Percentiles rank a stretch among this genome's conserved stretches.
Evolutionary conservation across 1,140 invertebrate species (phyloP).

Genomic region (Pectinophora gossypiella): DNA sequence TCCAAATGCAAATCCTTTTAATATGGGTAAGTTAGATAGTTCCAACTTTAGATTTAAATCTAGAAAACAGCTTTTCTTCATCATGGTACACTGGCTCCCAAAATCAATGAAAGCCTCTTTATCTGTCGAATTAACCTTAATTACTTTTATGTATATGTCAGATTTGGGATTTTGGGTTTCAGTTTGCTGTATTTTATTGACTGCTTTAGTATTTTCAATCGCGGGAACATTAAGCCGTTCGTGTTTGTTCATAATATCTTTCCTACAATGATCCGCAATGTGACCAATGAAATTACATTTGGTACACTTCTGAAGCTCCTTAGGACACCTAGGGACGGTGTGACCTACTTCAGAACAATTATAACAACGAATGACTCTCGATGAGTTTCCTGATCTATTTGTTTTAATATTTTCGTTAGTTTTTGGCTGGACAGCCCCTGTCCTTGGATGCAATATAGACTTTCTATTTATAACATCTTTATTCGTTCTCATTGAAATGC

Average conservation of each 20-base stretch:
- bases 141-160: neutral
- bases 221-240: neutral
- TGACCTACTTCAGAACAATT: slow-evolving; percentile 10
- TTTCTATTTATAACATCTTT: neutral
- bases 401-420: neutral
- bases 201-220: neutral
- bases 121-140: neutral
- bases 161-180: neutral
- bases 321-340: slow-evolving; percentile 1
- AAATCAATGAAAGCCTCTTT: slow-evolving; percentile 4
- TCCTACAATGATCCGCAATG: slow-evolving; percentile 2
- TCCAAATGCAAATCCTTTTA: slow-evolving; percentile 11
- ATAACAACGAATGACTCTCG: neutral
- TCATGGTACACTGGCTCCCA: slow-evolving; percentile 7
- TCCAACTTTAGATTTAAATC: slow-evolving; percentile 1
- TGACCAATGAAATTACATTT: slow-evolving; percentile 5
- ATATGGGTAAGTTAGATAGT: neutral
- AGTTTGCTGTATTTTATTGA: slow-evolving; percentile 1
- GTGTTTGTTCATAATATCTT: neutral
- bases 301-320: neutral
- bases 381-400: neutral
- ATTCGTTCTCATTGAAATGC: neutral
- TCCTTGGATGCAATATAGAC: neutral
- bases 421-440: neutral
- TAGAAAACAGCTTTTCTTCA: slow-evolving; percentile 1